Evolutionary conservation across 2,888 invertebrate genomes (phyloP).

Genomic region (Vanessa cardui): DNA sequence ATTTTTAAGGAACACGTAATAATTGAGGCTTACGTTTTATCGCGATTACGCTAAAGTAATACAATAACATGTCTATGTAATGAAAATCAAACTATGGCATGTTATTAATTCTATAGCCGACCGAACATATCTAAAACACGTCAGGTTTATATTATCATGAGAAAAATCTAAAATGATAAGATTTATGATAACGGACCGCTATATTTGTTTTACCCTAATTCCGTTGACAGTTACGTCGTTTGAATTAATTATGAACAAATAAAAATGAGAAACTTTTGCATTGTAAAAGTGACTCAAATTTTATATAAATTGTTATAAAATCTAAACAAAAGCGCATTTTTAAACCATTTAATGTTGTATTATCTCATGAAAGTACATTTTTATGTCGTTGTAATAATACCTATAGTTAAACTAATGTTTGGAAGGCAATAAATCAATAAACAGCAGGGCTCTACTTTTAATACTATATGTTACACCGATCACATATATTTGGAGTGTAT

Average conservation of each 20-base stretch:
- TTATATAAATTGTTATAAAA: too few species aligned
- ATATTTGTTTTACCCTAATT: constrained; percentile 1
- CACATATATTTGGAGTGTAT: constrained; percentile 11
- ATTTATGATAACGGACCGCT: background rate
- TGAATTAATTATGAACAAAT: too few species aligned
- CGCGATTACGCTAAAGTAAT: background rate
- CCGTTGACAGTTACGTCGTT: background rate
- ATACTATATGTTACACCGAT: constrained; percentile 8
- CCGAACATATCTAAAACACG: constrained; percentile 6
- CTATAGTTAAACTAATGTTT: background rate
- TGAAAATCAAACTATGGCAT: background rate
- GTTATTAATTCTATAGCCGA: background rate
- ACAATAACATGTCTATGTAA: constrained; percentile 4
- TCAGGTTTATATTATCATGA: background rate
- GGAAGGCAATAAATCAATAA: background rate
- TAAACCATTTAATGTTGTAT: too few species aligned
- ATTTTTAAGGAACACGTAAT: background rate
- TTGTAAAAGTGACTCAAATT: too few species aligned
- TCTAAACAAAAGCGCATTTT: too few species aligned
- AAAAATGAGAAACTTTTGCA: too few species aligned
- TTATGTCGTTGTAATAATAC: background rate
- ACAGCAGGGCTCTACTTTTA: constrained; percentile 5
- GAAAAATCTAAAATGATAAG: background rate
- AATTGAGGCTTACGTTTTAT: too few species aligned
- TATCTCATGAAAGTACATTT: too few species aligned